Evolutionary conservation across 1,140 invertebrate species (phyloP).

Genomic region (Ceratina calcarata): DNA sequence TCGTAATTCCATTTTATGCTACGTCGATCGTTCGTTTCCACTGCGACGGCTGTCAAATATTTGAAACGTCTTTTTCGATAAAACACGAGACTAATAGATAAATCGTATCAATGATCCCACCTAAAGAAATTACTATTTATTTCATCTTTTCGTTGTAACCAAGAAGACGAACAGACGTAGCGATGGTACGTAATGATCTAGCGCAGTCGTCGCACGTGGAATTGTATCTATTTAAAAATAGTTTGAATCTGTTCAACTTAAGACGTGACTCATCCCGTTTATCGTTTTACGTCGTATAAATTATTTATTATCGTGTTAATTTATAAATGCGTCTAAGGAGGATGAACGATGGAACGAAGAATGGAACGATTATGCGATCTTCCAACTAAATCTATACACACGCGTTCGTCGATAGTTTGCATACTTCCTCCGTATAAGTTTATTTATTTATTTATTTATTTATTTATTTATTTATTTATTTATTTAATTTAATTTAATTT

Average conservation of each 20-base stretch:
- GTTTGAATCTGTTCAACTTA: neutral
- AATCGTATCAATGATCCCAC: too few species aligned
- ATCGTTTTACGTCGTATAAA: neutral
- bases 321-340: neutral
- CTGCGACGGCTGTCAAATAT: too few species aligned
- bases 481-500: slow-evolving; percentile 29
- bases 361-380: neutral
- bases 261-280: slow-evolving; percentile 4
- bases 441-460: neutral
- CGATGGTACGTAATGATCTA: too few species aligned
- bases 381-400: neutral
- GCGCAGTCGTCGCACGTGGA: too few species aligned
- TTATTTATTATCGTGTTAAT: slow-evolving; percentile 8
- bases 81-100: too few species aligned
- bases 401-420: neutral
- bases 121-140: neutral
- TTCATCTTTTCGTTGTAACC: too few species aligned
- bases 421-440: neutral
- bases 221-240: too few species aligned
- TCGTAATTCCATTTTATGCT: neutral
- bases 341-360: neutral
- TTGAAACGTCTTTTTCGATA: neutral
- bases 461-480: slow-evolving; percentile 47
- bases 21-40: neutral
- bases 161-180: too few species aligned